Percentiles rank a stretch among this genome's conserved stretches.
phyloP scores from a whole-genome alignment of 2,888 invertebrate genomes.

The Sarcophaga caerulescens region DNA sequence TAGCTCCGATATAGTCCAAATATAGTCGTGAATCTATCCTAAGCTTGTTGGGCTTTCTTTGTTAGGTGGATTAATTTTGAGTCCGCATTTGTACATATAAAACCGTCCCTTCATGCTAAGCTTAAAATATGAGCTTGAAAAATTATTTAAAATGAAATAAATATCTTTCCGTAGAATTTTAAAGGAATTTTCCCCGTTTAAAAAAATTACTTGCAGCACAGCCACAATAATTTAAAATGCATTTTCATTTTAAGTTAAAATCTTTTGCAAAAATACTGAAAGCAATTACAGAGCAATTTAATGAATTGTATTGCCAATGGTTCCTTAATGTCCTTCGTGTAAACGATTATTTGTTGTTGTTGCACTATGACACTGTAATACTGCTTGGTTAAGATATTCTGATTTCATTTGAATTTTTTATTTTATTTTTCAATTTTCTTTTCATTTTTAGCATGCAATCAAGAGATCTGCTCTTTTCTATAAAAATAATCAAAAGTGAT shows the following conservation, averaged over 20 bases:
- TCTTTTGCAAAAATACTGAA: neutral
- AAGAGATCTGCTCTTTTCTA: slow-evolving; percentile 19
- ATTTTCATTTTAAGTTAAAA: slow-evolving; percentile 2
- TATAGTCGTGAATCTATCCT: too few relatives aligned
- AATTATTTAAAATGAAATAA: neutral
- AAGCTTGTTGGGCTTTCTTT: too few relatives aligned
- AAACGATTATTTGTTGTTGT: too few relatives aligned
- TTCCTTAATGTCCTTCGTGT: neutral
- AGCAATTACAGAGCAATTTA: slow-evolving; percentile 24
- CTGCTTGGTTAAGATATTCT: slow-evolving; percentile 24
- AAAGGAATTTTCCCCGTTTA: neutral
- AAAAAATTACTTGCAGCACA: neutral
- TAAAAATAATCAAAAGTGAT: slow-evolving; percentile 21
- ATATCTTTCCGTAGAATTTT: neutral
- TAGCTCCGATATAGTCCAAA: too few relatives aligned
- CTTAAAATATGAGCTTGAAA: too few relatives aligned
- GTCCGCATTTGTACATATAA: too few relatives aligned
- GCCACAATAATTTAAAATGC: neutral
- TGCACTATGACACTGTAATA: neutral
- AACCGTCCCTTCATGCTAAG: too few relatives aligned
- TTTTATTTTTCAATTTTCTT: slow-evolving; percentile 9
- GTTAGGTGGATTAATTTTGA: too few relatives aligned
- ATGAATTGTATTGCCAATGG: slow-evolving; percentile 16
- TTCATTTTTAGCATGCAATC: slow-evolving; percentile 17
- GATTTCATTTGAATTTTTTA: neutral